phyloP scores from a whole-genome alignment of 2,888 invertebrate genomes.

The Ecdyonurus torrentis region DNA sequence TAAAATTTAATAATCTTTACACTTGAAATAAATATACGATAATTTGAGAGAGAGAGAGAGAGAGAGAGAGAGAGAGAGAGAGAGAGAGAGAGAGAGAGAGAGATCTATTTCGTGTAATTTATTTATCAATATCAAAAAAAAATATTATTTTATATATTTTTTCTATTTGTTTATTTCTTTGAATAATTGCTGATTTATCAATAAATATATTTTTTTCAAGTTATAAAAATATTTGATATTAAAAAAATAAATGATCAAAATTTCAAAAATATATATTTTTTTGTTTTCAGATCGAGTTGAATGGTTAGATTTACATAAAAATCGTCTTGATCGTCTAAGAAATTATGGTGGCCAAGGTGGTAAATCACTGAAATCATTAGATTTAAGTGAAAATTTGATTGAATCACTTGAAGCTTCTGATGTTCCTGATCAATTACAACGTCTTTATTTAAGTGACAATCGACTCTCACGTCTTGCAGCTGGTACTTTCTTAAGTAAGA shows the following conservation, averaged over 20 bases:
- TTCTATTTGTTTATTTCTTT: no score
- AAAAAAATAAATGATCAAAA: not conserved
- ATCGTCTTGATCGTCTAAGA: slow-evolving; percentile 64
- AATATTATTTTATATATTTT: no score
- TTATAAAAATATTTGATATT: no score
- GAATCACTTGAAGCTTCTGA: slow-evolving; percentile 67
- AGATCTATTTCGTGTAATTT: no score
- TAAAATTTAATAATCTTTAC: no score
- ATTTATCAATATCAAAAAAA: no score
- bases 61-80: no score
- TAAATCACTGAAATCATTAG: slow-evolving; percentile 30
- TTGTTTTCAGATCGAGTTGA: slow-evolving; percentile 20
- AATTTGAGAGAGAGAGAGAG: no score
- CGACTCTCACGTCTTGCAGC: slow-evolving; percentile 45
- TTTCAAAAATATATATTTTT: not conserved
- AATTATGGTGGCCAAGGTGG: slow-evolving; percentile 37
- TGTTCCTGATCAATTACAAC: slow-evolving; percentile 66
- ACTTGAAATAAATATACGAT: no score
- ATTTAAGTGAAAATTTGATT: slow-evolving; percentile 64
- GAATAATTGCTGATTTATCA: no score
- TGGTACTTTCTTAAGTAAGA: slow-evolving; percentile 74
- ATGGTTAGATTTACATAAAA: slow-evolving; percentile 72
- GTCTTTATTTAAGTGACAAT: slow-evolving; percentile 64
- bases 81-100: no score
- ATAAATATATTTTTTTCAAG: no score